Base-by-base conservation (phyloP, 2,888 invertebrate genomes). In the Drosophila parthenogenetica region DNA sequence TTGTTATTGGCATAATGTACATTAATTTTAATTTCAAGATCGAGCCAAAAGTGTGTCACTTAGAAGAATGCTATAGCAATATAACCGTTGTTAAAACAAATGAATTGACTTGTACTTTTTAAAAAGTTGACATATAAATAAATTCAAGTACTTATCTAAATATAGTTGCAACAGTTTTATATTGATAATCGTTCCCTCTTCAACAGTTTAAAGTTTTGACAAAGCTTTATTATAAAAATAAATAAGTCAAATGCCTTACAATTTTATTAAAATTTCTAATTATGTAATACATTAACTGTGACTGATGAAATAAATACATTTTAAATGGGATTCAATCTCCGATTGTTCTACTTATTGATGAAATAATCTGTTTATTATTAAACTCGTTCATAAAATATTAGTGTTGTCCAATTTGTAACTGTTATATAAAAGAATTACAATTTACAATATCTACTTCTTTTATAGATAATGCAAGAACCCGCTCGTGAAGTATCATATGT, bases 401-500 rank as follows among this genome's bases (percentile, higher is more conserved):
- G 19, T 43, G 10, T 35, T 2, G 8, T 32, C 29, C 5, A 49
- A 13, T 10, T 37, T 22, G 7, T 13, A 22, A 8, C 10, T 11
- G n/a, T 43, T 43, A 51, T 7, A 43, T 11, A 35, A 55, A 48
- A 29, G 22, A 16, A 7, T 49, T 17, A 17, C 63, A 63, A 5
- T 43, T 17, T 17, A 11, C 13, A 1, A 5, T 5, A 4, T n/a
- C 2, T 19, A 39, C 3, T 5, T 48, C 45, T 5, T 55, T 16
- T 10, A 13, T 1, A 1, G 81, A 59, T 0, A 82, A 25, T 5
- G 55, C 49, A 25, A 82, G 51, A 1, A 86, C 37, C 1, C 86
- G 83, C 32, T 82, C 82, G 2, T 86, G 73, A 1, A 82, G 37
- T 19, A 84, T 81, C 78, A 84, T 87, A 5, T 84, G 71, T 10